phyloP scores from a whole-genome alignment of 2,888 invertebrate genomes.

The Uropetala carovei region DNA sequence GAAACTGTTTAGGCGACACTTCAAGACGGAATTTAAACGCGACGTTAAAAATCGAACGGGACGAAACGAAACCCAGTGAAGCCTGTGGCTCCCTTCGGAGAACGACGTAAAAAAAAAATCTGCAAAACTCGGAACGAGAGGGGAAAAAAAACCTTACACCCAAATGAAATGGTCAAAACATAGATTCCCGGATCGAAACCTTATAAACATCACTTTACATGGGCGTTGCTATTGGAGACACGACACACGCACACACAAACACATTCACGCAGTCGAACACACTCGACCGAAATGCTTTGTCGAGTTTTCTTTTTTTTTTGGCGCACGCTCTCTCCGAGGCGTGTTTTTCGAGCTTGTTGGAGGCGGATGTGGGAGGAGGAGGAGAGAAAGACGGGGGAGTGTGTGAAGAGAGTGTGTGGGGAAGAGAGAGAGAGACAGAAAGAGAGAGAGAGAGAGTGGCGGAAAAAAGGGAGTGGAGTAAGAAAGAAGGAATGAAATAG shows the following conservation, averaged over 20 bases:
- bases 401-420: neutral
- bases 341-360: neutral
- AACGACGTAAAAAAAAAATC: neutral
- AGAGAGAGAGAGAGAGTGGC: neutral
- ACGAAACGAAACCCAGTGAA: too few relatives aligned
- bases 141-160: neutral
- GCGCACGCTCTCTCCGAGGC: neutral
- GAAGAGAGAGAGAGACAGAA: neutral
- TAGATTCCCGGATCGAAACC: neutral
- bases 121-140: neutral
- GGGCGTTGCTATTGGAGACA: neutral
- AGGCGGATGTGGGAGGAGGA: neutral
- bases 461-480: neutral
- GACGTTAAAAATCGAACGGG: neutral
- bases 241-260: neutral
- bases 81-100: neutral
- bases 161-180: neutral
- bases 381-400: neutral
- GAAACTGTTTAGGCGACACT: neutral
- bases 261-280: neutral
- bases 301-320: neutral
- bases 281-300: neutral
- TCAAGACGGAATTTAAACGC: neutral
- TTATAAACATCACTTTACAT: slow-evolving; percentile 13
- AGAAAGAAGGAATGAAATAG: neutral